Conservation (phyloP, 64 coral and sea anemone species). For the Porites lutea region DNA sequence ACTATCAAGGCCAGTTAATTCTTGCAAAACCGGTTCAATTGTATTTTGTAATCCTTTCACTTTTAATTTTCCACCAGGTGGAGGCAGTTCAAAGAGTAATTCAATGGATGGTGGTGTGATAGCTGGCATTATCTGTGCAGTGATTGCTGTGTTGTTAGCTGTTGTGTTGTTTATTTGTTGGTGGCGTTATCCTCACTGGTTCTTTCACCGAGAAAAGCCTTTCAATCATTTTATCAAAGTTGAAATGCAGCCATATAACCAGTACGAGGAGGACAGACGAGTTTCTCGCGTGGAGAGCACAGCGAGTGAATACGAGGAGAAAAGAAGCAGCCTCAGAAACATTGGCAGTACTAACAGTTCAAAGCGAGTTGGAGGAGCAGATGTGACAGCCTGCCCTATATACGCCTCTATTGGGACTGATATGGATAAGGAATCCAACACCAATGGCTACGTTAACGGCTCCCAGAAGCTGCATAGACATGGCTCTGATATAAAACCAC, state of each 20-base stretch:
- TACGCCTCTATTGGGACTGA: slow-evolving; percentile 76
- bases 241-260: slow-evolving; percentile 68
- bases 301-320: slow-evolving; percentile 62
- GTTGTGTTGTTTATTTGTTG: slow-evolving; percentile 67
- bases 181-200: slow-evolving; percentile 68
- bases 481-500: slow-evolving; percentile 21
- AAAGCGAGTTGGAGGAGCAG: background rate
- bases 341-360: background rate
- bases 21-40: too few species aligned
- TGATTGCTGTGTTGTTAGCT: slow-evolving; percentile 48
- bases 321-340: slow-evolving; percentile 16
- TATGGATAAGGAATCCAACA: background rate
- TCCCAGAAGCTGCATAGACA: background rate
- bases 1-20: too few species aligned
- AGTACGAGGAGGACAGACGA: background rate
- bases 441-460: background rate
- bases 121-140: slow-evolving; percentile 74
- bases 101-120: slow-evolving; percentile 66
- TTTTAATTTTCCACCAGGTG: background rate
- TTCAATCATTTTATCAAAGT: slow-evolving; percentile 90
- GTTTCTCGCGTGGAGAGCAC: slow-evolving; percentile 51
- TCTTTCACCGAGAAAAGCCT: slow-evolving; percentile 68
- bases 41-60: too few species aligned
- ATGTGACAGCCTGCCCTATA: slow-evolving; percentile 68
- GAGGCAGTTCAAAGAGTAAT: background rate